phyloP scores from a whole-genome alignment of 1,140 invertebrate species.

The Chrysoperla carnea region DNA sequence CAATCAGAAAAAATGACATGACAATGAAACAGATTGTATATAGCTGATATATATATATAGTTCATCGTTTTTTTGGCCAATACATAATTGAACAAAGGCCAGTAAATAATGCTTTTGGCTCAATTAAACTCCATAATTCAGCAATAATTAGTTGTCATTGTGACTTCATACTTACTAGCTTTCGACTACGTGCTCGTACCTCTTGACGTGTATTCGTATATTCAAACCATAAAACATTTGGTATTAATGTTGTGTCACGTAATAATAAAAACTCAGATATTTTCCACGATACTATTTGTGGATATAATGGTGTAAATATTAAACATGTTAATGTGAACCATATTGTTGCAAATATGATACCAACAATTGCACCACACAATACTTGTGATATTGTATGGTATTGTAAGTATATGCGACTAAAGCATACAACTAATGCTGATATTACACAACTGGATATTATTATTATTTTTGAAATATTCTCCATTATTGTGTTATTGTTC shows the following conservation, averaged over 20 bases:
- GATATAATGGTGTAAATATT: conserved; percentile 71
- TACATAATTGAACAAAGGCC: conserved; percentile 11
- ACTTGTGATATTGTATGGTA: conserved; percentile 80
- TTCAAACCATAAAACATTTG: conserved; percentile 88
- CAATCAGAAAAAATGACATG: too few species aligned
- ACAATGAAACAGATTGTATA: too few species aligned
- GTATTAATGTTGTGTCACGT: conserved; percentile 79
- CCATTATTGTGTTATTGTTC: conserved; percentile 53
- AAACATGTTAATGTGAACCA: conserved; percentile 50
- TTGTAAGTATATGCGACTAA: conserved; percentile 62
- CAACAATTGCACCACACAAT: conserved; percentile 43
- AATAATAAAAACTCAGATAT: conserved; percentile 74
- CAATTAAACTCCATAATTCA: not conserved
- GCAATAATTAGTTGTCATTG: conserved; percentile 49
- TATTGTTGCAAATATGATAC: conserved; percentile 29
- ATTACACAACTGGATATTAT: conserved; percentile 41
- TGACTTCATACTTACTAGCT: conserved; percentile 71
- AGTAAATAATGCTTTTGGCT: conserved; percentile 10
- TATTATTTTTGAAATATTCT: conserved; percentile 52
- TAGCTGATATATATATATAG: too few species aligned
- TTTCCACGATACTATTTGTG: conserved; percentile 68
- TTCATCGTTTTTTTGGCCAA: conserved; percentile 8
- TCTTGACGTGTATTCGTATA: conserved; percentile 77
- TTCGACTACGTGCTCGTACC: conserved; percentile 58
- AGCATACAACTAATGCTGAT: conserved; percentile 41